A percentile compares a stretch with the other conserved stretches of the same genome.
Conservation (phyloP, 2,888 invertebrate species). For the Thysanoteuthis rhombus region DNA sequence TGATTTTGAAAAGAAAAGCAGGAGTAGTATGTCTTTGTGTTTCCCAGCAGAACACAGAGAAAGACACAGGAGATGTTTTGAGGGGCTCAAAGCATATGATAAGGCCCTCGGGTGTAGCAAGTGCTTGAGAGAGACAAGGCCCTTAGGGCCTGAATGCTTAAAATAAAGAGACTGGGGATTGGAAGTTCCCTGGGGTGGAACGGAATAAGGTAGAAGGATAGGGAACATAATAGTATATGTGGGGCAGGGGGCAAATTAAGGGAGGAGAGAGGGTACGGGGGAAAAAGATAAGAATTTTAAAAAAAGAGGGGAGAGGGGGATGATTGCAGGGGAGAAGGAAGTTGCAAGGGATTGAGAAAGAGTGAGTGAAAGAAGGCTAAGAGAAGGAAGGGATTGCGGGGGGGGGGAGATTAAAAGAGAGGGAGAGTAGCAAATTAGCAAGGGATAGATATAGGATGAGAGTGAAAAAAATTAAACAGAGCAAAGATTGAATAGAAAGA, state of each 20-base stretch:
- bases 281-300: too few species aligned
- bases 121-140: slow-evolving; percentile 12
- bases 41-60: background rate
- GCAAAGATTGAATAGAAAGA: too few species aligned
- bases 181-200: background rate
- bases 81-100: background rate
- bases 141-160: background rate
- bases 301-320: too few species aligned
- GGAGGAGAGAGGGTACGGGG: background rate
- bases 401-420: too few species aligned
- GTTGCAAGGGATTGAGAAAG: too few species aligned
- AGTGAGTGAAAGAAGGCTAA: too few species aligned
- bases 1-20: background rate
- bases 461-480: too few species aligned
- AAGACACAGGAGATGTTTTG: background rate
- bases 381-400: too few species aligned
- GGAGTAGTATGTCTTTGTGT: background rate
- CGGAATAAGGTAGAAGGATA: background rate
- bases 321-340: too few species aligned
- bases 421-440: too few species aligned
- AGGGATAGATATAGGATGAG: too few species aligned
- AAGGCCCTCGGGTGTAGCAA: background rate
- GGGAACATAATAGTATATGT: background rate
- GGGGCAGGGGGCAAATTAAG: background rate
- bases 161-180: background rate